Percentiles rank a stretch among this genome's conserved stretches.
Evolutionary conservation across 1,140 invertebrate genomes (phyloP).

Genomic region (Brachionus rotundiformis): DNA sequence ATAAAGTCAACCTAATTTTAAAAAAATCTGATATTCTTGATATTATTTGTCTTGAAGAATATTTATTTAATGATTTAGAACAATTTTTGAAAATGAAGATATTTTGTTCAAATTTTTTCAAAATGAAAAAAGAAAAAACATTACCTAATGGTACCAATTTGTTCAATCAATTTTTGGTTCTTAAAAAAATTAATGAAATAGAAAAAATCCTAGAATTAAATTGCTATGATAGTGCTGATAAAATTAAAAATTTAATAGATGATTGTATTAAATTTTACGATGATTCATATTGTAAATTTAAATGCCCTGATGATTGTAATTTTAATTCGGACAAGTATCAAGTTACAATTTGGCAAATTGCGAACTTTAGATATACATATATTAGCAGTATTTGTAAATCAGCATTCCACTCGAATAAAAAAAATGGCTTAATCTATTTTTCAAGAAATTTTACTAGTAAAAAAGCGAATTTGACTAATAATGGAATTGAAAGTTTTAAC

Average conservation of each 20-base stretch:
- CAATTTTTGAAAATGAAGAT: background rate
- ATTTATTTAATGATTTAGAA: background rate
- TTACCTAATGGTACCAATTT: background rate
- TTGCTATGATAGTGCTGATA: background rate
- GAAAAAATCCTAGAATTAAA: background rate
- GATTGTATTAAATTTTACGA: constrained; percentile 4
- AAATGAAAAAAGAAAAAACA: background rate
- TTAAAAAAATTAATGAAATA: background rate
- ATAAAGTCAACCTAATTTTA: no score
- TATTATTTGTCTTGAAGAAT: background rate
- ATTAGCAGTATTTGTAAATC: constrained; percentile 26
- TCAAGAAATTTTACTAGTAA: background rate
- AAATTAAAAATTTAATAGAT: constrained; percentile 22
- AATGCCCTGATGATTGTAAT: background rate
- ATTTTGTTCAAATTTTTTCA: background rate
- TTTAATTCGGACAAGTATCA: background rate
- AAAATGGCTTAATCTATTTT: background rate
- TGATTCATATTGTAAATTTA: background rate
- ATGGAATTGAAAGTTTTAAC: background rate
- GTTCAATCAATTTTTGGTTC: background rate
- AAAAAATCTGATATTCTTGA: background rate
- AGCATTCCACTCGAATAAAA: background rate
- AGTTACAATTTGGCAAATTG: background rate
- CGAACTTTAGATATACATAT: background rate
- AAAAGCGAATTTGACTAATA: background rate